phyloP scores from a whole-genome alignment of 2,797 vertebrate genomes.

The Mormyrops boulengeri region DNA sequence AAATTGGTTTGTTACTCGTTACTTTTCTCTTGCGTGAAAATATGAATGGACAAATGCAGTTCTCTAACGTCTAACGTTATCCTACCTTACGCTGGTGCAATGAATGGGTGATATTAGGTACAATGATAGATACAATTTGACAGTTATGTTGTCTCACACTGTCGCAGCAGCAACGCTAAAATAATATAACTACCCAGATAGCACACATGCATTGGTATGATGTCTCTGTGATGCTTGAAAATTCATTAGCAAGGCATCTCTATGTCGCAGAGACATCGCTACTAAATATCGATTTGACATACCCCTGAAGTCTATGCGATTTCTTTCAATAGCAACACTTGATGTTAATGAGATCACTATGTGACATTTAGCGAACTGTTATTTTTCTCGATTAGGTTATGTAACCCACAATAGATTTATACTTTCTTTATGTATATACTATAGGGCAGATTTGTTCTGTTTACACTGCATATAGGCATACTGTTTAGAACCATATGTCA shows the following conservation, averaged over 20 bases:
- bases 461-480: not conserved
- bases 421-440: not conserved
- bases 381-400: not conserved
- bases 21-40: not conserved
- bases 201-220: too few species aligned
- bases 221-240: not conserved
- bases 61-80: not conserved
- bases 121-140: not conserved
- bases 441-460: not conserved
- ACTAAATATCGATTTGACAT: not conserved
- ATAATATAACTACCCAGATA: too few species aligned
- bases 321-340: not conserved
- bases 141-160: not conserved
- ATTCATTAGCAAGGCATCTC: not conserved
- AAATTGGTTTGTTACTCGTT: too few species aligned
- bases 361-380: not conserved
- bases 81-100: not conserved
- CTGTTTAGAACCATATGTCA: not conserved
- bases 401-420: not conserved
- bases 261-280: not conserved
- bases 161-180: not conserved
- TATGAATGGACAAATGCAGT: not conserved
- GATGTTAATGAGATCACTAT: not conserved
- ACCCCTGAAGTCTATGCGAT: not conserved
- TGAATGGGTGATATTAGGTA: too few species aligned